Evolutionary conservation across 2,113 vertebrate species (phyloP), one percentile per base, ranked within the genome.

Genomic region (Amazona guildingii): DNA sequence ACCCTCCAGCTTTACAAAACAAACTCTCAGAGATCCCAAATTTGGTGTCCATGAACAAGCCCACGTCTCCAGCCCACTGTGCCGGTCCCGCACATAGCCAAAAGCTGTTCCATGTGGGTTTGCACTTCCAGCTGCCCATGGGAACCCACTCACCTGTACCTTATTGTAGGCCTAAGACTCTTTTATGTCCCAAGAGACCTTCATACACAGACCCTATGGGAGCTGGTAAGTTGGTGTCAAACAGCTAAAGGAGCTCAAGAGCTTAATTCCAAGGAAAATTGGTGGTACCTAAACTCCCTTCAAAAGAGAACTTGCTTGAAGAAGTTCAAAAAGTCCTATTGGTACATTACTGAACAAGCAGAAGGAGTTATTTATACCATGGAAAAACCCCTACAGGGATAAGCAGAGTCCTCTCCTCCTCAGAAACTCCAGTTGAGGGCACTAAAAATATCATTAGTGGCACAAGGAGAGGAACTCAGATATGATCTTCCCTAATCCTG

Each of bases 391-490:
- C 46, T 87, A n/a, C 6, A 51, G 74, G 21, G 37, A 6, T 86
- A 7, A 76, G 62, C 41, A 82, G 64, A 86, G 52, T 49, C 33
- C 13, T 91, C 4, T 11, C 31, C 35, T 69, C 15, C 4, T 18
- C 77, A 82, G 63, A 86, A 82, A 64, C 33, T 24, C 70, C 70
- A 73, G 25, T 31, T 88, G 81, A 64, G 61, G 55, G 41, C 41
- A 79, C 70, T 85, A 72, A 95, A 90, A 91, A 79, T 84, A 79
- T 49, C 31, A 79, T 52, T 6, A n/a, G 81, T 80, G 44, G 27
- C 59, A 76, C 1, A 0, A 73, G 75, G n/a, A 57, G 44, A 94
- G 37, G 88, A 96, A 95, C 84, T 64, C 92, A 94, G 25, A 91
- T 49, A 80, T 10, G n/a, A 86, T 77, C 39, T 41, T 76, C 39